These are phyloP conservation scores for Rhinophrynus dorsalis DNA, from an alignment of 2,797 vertebrate species.

Conservation along the genomic window DNA sequence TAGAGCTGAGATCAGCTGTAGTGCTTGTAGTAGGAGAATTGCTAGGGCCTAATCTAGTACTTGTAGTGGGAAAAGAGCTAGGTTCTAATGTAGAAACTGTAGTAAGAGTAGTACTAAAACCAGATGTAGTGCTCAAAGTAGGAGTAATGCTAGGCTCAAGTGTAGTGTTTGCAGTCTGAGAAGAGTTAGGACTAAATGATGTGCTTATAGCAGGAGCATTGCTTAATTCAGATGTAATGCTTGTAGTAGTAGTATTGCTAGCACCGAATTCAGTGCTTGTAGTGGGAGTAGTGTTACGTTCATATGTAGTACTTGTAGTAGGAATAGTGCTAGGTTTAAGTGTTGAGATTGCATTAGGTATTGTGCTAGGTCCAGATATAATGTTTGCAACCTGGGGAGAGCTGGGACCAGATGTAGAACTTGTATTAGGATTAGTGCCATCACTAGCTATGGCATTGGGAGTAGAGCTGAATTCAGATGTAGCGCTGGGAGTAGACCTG, in stretches of 20 bases:
- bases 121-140: not conserved
- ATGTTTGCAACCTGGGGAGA: not conserved
- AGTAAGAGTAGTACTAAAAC: not conserved
- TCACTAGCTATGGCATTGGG: too few relatives aligned
- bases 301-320: not conserved
- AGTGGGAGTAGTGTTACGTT: not conserved
- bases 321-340: not conserved
- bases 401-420: not conserved
- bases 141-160: not conserved
- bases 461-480: not conserved
- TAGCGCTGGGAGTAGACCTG: not conserved
- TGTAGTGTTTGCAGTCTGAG: not conserved
- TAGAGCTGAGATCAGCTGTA: not conserved
- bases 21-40: not conserved
- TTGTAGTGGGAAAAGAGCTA: not conserved
- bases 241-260: not conserved
- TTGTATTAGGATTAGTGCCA: too few relatives aligned
- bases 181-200: not conserved
- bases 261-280: not conserved
- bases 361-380: not conserved
- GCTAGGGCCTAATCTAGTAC: not conserved
- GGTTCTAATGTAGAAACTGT: not conserved
- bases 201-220: too few relatives aligned
- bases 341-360: too few relatives aligned
- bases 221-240: not conserved